Evolutionary conservation across 2,797 vertebrate species (phyloP).

Genomic region (Intellagama lesueurii): DNA sequence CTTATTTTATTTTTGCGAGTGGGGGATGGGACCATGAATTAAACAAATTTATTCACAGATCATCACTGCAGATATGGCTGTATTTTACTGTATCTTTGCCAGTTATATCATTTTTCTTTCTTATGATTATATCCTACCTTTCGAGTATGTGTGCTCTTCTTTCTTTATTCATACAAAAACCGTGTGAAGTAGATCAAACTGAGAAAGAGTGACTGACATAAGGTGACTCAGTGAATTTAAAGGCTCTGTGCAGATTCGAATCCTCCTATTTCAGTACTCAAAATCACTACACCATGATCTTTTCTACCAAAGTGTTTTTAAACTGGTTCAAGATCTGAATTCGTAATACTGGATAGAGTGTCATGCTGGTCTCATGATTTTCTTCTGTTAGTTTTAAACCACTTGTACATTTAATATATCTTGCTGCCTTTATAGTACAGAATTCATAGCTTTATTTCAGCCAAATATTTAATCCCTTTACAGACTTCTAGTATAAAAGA

Average conservation of each 20-base stretch:
- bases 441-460: neutral
- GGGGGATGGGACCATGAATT: neutral
- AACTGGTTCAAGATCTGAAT: neutral
- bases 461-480: neutral
- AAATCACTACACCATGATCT: neutral
- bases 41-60: neutral
- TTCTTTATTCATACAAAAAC: neutral
- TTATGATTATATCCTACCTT: neutral
- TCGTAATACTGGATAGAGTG: neutral
- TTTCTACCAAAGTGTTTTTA: neutral
- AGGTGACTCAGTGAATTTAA: neutral
- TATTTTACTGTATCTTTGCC: neutral
- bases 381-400: conserved; percentile 6
- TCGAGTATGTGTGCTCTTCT: neutral
- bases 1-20: neutral
- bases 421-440: neutral
- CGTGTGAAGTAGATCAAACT: neutral
- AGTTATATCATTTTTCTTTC: neutral
- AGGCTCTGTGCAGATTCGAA: neutral
- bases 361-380: neutral
- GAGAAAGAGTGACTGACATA: neutral
- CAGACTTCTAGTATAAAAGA: neutral
- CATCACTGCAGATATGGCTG: neutral
- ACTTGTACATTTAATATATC: neutral
- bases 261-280: neutral